Evolutionary conservation across 2,888 invertebrate species (phyloP), one percentile per base, ranked within the genome.

Genomic region (Glyphotaelius pellucidus): DNA sequence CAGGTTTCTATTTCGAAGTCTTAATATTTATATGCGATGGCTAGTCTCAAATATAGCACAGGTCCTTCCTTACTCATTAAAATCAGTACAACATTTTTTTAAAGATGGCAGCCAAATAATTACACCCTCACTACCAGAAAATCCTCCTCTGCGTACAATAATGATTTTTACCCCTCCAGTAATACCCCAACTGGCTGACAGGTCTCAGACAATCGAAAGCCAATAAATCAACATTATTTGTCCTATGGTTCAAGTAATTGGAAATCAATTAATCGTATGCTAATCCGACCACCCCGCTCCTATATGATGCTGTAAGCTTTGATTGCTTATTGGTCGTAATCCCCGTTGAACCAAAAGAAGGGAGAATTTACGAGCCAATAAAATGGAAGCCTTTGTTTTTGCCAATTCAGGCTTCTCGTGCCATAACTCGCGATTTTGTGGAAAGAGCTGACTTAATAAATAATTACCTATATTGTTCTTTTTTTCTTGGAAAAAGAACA

Each of bases 191-290:
- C 84, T 4, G 42, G 30, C 30, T 86, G 86, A 90, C 79, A 67
- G 47, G 79, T 79, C 85, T 84, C 67, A 90, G 90, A 90, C 90
- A 80, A 85, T 90, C 42, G 86, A 90, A 90, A 67, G 79, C 90
- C 84, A 42, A 90, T 90, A 90, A 90, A 90, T 90, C 90, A 90
- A 47, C 90, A 87, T 87, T 84, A 79, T 47, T 90, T 81, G 80
- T 90, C 31, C 42, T 52, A 31, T n/a, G 84, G 67, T 90, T 32
- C 83, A 32, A 84, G 92, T 93, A 93, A 93, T 93, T 92, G 93
- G 90, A 92, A 93, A 93, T 93, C 92, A 93, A 93, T 93, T 92
- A 93, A 92, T 93, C 90, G 89, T 92, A 92, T 93, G 90, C 91
- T 91, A 92, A 92, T 90, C 90, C n/a, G 25, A 42, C 15, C 80